Percentiles rank a stretch among this genome's conserved stretches.
Evolutionary conservation across 2,113 vertebrate genomes (phyloP).

Genomic region (Seriola aureovittata): DNA sequence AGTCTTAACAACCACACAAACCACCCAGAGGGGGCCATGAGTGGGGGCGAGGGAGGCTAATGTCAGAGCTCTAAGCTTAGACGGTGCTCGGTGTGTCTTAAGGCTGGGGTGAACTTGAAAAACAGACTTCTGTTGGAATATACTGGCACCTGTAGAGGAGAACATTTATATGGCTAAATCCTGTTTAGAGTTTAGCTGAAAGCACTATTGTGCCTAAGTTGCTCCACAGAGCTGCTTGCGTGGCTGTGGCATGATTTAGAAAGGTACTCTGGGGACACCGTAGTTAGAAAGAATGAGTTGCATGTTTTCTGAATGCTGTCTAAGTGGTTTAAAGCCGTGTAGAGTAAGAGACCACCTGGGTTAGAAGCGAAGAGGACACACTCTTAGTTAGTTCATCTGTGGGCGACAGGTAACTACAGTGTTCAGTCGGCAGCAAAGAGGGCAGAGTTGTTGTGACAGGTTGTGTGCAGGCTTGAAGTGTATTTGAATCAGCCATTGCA

Average conservation of each 20-base stretch:
- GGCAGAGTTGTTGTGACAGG: constrained; percentile 39
- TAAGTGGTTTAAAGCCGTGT: constrained; percentile 9
- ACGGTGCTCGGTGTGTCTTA: background rate
- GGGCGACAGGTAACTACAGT: constrained; percentile 16
- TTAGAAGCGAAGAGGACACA: constrained; percentile 12
- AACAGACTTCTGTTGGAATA: background rate
- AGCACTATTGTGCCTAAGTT: background rate
- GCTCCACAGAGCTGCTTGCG: background rate
- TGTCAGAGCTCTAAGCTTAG: constrained; percentile 26
- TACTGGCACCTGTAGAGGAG: background rate
- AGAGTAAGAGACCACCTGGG: constrained; percentile 14
- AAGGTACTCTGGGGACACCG: background rate
- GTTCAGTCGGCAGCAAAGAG: constrained; percentile 12
- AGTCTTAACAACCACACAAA: constrained; percentile 22
- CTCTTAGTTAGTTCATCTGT: constrained; percentile 28
- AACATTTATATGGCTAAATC: background rate
- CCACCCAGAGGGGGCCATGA: constrained; percentile 22
- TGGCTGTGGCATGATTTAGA: constrained; percentile 2
- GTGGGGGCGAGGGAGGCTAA: constrained; percentile 7
- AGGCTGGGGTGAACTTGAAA: background rate
- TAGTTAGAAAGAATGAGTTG: background rate
- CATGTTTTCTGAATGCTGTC: background rate
- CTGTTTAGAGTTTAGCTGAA: too few relatives aligned
- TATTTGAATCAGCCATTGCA: background rate
- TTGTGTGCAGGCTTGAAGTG: constrained; percentile 11